Conservation (phyloP, 2,888 invertebrate genomes). For the Thymelicus lineola region DNA sequence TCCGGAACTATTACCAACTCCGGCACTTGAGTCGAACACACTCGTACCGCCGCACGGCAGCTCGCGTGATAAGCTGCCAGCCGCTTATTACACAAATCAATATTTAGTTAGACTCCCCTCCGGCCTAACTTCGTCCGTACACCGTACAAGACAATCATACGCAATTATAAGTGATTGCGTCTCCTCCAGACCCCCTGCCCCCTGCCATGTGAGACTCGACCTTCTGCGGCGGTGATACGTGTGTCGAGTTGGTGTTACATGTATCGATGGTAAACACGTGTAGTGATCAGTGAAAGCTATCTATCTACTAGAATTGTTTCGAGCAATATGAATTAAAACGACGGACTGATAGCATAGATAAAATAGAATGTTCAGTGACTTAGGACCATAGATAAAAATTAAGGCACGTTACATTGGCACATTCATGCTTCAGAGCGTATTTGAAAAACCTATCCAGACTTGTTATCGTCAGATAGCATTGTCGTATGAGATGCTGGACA, state of each 20-base stretch:
- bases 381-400: too few relatives aligned
- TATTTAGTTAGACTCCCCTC: slow-evolving; percentile 53
- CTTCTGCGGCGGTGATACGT: not conserved
- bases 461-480: too few relatives aligned
- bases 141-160: slow-evolving; percentile 50
- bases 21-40: slow-evolving; percentile 1
- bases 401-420: too few relatives aligned
- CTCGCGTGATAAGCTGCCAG: not conserved
- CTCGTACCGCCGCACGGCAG: not conserved
- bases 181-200: slow-evolving; percentile 5
- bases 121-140: slow-evolving; percentile 45
- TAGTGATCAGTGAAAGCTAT: not conserved
- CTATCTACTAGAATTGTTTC: not conserved
- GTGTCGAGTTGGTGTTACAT: not conserved
- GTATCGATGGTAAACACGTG: not conserved
- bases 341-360: not conserved
- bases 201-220: not conserved
- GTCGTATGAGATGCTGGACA: too few relatives aligned
- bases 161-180: slow-evolving; percentile 51
- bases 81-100: slow-evolving; percentile 45
- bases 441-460: too few relatives aligned
- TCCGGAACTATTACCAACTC: not conserved
- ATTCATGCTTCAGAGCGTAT: too few relatives aligned
- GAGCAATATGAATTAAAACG: not conserved
- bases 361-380: too few relatives aligned